Conservation (phyloP, 2,113 vertebrate species). For the Alouatta palliata region DNA sequence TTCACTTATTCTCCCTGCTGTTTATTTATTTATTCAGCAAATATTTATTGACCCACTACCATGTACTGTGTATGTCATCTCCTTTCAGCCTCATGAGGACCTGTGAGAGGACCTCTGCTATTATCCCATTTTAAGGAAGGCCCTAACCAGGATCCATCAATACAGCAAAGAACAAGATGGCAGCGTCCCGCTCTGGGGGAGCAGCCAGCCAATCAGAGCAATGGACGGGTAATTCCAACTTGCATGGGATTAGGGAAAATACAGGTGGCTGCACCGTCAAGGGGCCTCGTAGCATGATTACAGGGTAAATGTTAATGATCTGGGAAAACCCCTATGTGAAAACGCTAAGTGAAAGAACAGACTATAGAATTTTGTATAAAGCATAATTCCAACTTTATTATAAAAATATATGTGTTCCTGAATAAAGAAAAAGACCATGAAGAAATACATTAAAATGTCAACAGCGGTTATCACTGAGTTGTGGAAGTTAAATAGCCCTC, state of each 20-base stretch:
- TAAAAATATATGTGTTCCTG: slow-evolving; percentile 38
- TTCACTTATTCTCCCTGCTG: neutral
- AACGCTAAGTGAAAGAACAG: slow-evolving; percentile 42
- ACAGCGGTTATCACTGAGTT: slow-evolving; percentile 30
- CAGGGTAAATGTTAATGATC: neutral
- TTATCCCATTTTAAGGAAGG: neutral
- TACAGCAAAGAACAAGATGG: too few species aligned
- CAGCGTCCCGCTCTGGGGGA: neutral
- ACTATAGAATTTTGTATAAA: neutral
- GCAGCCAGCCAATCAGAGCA: neutral
- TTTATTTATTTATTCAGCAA: neutral
- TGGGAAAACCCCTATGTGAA: slow-evolving; percentile 19
- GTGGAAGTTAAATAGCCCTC: slow-evolving; percentile 29
- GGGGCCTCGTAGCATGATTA: neutral
- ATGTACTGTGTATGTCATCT: neutral
- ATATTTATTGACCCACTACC: neutral
- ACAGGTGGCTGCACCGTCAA: accelerated
- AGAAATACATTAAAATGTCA: slow-evolving; percentile 48
- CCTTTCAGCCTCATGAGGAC: too few species aligned
- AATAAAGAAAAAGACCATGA: neutral
- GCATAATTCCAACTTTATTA: slow-evolving; percentile 53
- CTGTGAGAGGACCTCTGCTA: too few species aligned
- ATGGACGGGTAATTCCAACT: neutral
- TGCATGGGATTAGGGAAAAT: accelerated
- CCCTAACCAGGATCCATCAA: too few species aligned